Conservation (phyloP, 2,888 invertebrate genomes). For the Galerucella calmariensis region DNA sequence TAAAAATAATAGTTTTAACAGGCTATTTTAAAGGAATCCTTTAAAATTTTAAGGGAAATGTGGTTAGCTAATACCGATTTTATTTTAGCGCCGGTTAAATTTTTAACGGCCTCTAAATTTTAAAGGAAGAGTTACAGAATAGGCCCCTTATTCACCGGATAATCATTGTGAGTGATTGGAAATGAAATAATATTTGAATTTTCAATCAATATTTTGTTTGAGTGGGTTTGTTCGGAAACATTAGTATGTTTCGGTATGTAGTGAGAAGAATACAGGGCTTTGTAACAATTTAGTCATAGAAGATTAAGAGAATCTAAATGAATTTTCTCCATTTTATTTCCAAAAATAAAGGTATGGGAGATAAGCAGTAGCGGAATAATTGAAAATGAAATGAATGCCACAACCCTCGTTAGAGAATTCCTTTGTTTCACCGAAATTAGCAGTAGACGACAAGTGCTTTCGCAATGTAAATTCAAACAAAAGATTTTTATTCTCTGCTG, state of each 20-base stretch:
- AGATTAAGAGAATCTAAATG: neutral
- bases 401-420: neutral
- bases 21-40: no score
- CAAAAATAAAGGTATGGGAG: neutral
- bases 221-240: no score
- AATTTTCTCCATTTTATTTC: neutral
- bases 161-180: no score
- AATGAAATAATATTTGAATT: no score
- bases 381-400: slow-evolving; percentile 1
- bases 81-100: no score
- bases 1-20: no score
- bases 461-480: slow-evolving; percentile 3
- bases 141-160: no score
- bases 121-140: no score
- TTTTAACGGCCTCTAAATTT: no score
- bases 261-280: neutral
- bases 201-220: no score
- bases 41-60: no score
- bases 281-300: neutral
- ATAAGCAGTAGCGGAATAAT: neutral
- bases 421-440: slow-evolving; percentile 3
- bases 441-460: slow-evolving; percentile 5
- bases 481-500: slow-evolving; percentile 6
- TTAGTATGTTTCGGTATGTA: neutral
- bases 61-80: no score